Percentiles rank a stretch among this genome's conserved stretches.
These are phyloP conservation scores for Bombyx mandarina DNA, from an alignment of 1,140 invertebrate genomes.

Conservation along the genomic window DNA sequence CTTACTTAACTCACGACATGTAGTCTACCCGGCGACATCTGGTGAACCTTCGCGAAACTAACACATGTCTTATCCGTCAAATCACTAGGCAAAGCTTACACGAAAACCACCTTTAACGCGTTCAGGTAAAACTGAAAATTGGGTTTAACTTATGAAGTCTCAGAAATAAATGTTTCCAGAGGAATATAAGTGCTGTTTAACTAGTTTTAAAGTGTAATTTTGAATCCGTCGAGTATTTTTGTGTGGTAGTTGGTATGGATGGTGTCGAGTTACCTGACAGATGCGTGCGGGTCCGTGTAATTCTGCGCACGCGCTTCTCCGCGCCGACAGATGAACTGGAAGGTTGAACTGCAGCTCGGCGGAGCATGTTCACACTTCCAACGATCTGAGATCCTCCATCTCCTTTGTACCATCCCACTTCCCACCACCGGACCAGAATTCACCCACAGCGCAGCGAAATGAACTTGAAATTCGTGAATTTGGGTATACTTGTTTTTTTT, in stretches of 20 bases:
- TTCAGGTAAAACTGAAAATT: too few relatives aligned
- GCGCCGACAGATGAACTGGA: slow-evolving; percentile 8
- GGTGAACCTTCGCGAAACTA: slow-evolving; percentile 39
- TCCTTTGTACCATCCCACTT: too few relatives aligned
- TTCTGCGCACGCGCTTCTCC: slow-evolving; percentile 45
- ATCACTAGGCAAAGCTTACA: slow-evolving; percentile 29
- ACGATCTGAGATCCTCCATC: too few relatives aligned
- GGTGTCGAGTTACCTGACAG: slow-evolving; percentile 58
- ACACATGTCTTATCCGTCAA: slow-evolving; percentile 46
- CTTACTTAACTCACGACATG: slow-evolving; percentile 11
- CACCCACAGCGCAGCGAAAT: too few relatives aligned
- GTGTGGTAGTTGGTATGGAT: slow-evolving; percentile 49
- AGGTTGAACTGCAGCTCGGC: background rate
- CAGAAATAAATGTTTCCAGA: too few relatives aligned
- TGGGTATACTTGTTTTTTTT: too few relatives aligned
- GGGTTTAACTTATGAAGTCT: too few relatives aligned
- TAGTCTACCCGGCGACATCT: slow-evolving; percentile 29
- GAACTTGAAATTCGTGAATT: too few relatives aligned
- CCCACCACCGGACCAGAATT: too few relatives aligned
- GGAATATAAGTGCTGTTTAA: slow-evolving; percentile 11
- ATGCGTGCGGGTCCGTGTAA: slow-evolving; percentile 23
- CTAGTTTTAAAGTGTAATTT: slow-evolving; percentile 20
- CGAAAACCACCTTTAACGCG: too few relatives aligned
- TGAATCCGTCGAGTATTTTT: slow-evolving; percentile 22
- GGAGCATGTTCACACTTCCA: too few relatives aligned